Percentiles rank a stretch among this genome's conserved stretches.
Evolutionary conservation across 2,888 invertebrate genomes (phyloP).

Genomic region (Drosophila paranaensis): DNA sequence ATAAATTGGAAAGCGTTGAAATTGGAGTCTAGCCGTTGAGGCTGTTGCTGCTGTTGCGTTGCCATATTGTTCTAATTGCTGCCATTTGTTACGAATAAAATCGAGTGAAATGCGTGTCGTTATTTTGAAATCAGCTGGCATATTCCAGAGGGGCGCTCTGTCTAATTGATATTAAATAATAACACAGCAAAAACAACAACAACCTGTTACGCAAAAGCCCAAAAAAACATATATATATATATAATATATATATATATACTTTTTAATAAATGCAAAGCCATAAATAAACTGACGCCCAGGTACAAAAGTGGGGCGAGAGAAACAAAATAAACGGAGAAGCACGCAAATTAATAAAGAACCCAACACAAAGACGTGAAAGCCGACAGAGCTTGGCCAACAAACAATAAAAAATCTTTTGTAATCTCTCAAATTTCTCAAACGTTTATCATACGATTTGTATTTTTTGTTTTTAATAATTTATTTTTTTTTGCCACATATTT

Average conservation of each 20-base stretch:
- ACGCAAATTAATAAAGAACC: constrained; percentile 62
- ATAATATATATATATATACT: constrained; percentile 15
- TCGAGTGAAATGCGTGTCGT: constrained; percentile 73
- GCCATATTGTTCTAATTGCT: constrained; percentile 78
- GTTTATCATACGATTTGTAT: constrained; percentile 62
- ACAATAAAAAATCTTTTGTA: constrained; percentile 50
- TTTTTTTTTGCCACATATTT: constrained; percentile 65
- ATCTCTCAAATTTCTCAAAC: constrained; percentile 72
- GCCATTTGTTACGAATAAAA: constrained; percentile 64
- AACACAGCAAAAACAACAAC: constrained; percentile 41
- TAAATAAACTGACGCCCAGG: constrained; percentile 74
- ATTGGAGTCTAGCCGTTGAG: constrained; percentile 51
- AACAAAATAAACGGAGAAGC: constrained; percentile 13
- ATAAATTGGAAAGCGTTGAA: constrained; percentile 68
- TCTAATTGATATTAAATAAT: constrained; percentile 77
- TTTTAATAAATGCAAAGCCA: constrained; percentile 78
- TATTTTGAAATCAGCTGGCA: constrained; percentile 75
- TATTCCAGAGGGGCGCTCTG: constrained; percentile 39
- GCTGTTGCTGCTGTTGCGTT: constrained; percentile 34
- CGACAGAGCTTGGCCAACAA: constrained; percentile 23
- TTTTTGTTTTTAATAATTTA: constrained; percentile 14
- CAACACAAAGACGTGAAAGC: constrained; percentile 39
- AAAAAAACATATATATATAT: neutral
- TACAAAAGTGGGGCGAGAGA: constrained; percentile 47
- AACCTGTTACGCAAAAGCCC: constrained; percentile 66